Evolutionary conservation across 1,140 invertebrate genomes (phyloP).

Genomic region (Drosophila micromelanica): DNA sequence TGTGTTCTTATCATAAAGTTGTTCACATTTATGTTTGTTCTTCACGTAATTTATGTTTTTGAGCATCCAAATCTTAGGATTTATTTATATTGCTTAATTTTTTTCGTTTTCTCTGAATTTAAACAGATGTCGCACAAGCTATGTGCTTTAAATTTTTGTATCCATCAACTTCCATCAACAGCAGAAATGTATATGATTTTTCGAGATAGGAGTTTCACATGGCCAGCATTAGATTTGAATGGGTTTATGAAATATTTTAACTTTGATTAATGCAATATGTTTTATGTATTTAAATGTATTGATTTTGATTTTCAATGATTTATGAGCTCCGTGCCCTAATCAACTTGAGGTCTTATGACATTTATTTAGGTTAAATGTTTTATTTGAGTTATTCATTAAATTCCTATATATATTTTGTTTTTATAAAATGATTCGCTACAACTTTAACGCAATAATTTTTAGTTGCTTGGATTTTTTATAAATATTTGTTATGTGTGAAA

Average conservation of each 20-base stretch:
- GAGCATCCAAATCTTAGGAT: slow-evolving; percentile 25
- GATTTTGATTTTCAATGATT: slow-evolving; percentile 29
- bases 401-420: slow-evolving; percentile 22
- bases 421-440: slow-evolving; percentile 31
- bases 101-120: not conserved
- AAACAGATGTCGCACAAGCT: not conserved
- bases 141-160: not conserved
- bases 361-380: slow-evolving; percentile 22
- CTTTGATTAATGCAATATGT: slow-evolving; percentile 11
- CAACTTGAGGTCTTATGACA: slow-evolving; percentile 12
- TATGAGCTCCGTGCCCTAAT: slow-evolving; percentile 3
- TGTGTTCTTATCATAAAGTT: slow-evolving; percentile 12
- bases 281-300: slow-evolving; percentile 25
- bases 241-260: slow-evolving; percentile 15
- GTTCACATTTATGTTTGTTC: not conserved
- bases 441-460: slow-evolving; percentile 35
- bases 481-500: slow-evolving; percentile 18
- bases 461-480: slow-evolving; percentile 22
- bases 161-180: no score
- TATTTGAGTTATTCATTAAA: slow-evolving; percentile 24
- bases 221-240: not conserved
- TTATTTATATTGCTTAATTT: slow-evolving; percentile 30
- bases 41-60: slow-evolving; percentile 11
- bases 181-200: no score
- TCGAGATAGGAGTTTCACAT: not conserved